Evolutionary conservation across 2,888 invertebrate genomes (phyloP).

Genomic region (Epinotia bilunana): DNA sequence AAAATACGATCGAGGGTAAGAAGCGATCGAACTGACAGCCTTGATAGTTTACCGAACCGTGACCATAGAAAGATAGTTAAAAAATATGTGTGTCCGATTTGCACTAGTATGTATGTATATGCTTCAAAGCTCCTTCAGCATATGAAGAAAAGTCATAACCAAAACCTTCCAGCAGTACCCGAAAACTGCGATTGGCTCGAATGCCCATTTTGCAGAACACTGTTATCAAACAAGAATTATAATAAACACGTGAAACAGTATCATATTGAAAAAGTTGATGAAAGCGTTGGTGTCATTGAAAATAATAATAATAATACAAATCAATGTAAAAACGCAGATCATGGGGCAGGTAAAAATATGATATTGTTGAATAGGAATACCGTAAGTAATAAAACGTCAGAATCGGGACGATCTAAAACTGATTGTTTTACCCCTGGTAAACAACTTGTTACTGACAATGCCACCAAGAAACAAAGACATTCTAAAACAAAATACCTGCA

Average conservation of each 20-base stretch:
- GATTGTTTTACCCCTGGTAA: not conserved
- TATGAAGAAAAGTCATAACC: not conserved
- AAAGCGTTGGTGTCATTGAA: not conserved
- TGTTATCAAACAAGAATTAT: not conserved
- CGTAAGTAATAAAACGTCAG: not conserved
- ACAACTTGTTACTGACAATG: not conserved
- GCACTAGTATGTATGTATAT: not conserved
- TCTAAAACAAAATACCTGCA: conserved; percentile 7
- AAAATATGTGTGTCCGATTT: conserved; percentile 5
- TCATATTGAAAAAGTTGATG: not conserved
- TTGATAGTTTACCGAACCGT: not conserved
- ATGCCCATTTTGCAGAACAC: conserved; percentile 4
- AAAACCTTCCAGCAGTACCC: not conserved
- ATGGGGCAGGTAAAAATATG: not conserved
- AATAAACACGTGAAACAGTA: not conserved
- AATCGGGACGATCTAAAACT: not conserved
- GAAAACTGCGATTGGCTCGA: not conserved
- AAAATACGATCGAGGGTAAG: not conserved
- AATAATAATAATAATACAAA: not conserved
- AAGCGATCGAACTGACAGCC: not conserved
- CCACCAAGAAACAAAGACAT: not conserved
- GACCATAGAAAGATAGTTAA: not conserved
- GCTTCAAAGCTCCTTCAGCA: conserved; percentile 3
- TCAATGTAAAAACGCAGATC: not conserved
- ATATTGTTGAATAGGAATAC: not conserved